These are phyloP conservation scores for Gila robusta DNA, from an alignment of 2,797 vertebrate genomes.

Conservation along the genomic window DNA sequence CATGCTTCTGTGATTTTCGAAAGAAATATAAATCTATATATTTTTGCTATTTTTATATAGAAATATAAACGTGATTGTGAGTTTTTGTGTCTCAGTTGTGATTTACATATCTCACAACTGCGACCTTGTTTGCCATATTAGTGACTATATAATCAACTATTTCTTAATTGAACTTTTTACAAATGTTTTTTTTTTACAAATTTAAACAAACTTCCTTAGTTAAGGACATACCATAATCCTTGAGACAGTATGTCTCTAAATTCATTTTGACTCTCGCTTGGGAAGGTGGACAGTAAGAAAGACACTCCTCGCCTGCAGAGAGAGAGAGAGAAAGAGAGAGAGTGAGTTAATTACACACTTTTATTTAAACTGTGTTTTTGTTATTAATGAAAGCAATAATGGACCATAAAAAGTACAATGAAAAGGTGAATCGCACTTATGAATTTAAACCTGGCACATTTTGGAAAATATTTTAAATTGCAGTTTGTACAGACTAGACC, in stretches of 20 bases:
- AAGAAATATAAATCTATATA: background rate
- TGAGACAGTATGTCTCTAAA: slow-evolving; percentile 87
- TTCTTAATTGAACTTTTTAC: background rate
- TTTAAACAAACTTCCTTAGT: background rate
- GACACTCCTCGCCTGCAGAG: slow-evolving; percentile 84
- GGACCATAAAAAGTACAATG: background rate
- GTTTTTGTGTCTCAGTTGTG: background rate
- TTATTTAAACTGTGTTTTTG: background rate
- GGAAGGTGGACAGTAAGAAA: slow-evolving; percentile 85
- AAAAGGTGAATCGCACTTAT: background rate
- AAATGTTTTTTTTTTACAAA: too few species aligned
- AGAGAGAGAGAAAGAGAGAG: slow-evolving; percentile 30
- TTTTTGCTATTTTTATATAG: background rate
- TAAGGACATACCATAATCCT: slow-evolving; percentile 84
- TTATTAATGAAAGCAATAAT: background rate
- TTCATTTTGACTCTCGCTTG: slow-evolving; percentile 88
- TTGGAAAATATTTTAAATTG: background rate
- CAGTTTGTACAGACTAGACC: slow-evolving; percentile 5
- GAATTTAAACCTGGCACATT: background rate
- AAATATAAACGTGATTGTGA: background rate
- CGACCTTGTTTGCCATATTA: background rate
- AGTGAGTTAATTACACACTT: background rate
- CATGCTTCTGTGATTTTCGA: background rate
- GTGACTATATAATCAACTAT: background rate
- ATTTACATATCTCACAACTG: background rate